Evolutionary conservation across 1,140 invertebrate genomes (phyloP).

Genomic region (Apis florea): DNA sequence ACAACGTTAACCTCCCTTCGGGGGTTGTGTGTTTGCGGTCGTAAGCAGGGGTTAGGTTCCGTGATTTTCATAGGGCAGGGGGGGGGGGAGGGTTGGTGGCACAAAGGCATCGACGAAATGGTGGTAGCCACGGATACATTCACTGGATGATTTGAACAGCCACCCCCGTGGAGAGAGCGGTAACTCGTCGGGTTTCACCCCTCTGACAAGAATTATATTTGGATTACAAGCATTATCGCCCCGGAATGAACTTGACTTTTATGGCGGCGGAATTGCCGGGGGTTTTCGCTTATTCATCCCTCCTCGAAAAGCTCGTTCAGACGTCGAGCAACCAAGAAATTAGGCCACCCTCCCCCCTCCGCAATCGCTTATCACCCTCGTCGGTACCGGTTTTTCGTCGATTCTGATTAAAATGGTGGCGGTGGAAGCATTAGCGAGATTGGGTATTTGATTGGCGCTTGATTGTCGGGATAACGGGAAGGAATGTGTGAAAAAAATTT

Average conservation of each 20-base stretch:
- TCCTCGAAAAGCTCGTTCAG: neutral
- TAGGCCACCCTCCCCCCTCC: conserved; percentile 27
- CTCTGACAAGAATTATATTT: conserved; percentile 79
- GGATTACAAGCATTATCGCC: conserved; percentile 80
- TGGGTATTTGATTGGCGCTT: neutral
- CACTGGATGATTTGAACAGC: conserved; percentile 56
- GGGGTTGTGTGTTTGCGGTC: conserved; percentile 57
- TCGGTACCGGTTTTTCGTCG: conserved; percentile 8
- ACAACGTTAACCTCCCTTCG: conserved; percentile 51
- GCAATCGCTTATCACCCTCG: conserved; percentile 29
- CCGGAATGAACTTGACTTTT: conserved; percentile 80
- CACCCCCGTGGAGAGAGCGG: conserved; percentile 48
- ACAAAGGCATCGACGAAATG: conserved; percentile 56
- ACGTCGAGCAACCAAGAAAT: conserved; percentile 40
- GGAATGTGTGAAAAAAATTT: neutral
- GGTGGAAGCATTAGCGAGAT: neutral
- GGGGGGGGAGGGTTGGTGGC: conserved; percentile 29
- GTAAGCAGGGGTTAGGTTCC: conserved; percentile 57
- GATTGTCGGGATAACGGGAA: neutral
- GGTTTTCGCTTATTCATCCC: conserved; percentile 61
- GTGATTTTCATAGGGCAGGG: conserved; percentile 67
- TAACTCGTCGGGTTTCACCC: conserved; percentile 61
- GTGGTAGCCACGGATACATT: conserved; percentile 35
- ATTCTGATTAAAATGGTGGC: neutral
- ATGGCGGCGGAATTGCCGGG: conserved; percentile 71